Conservation (phyloP, 2,888 invertebrate species). For the Tetheella fluctuosa region DNA sequence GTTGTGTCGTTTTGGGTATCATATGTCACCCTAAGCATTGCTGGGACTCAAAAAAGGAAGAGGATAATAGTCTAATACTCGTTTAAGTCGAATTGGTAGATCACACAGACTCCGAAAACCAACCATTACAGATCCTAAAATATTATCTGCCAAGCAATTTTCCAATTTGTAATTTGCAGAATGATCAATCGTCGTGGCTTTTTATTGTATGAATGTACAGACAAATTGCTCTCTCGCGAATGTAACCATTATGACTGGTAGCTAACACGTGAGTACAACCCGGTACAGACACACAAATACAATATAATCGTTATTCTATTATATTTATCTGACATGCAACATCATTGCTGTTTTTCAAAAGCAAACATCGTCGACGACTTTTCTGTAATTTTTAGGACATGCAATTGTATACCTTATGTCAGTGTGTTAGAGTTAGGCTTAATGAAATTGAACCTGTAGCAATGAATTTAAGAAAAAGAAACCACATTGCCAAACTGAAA, state of each 20-base stretch:
- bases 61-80: background rate
- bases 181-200: conserved; percentile 19
- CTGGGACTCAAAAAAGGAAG: background rate
- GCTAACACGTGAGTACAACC: conserved; percentile 38
- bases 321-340: background rate
- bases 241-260: conserved; percentile 32
- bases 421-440: too few species aligned
- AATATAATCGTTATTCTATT: background rate
- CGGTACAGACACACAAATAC: conserved; percentile 18
- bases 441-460: too few species aligned
- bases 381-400: too few species aligned
- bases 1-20: background rate
- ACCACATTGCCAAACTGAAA: too few species aligned
- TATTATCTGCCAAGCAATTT: background rate
- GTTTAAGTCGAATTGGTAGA: background rate
- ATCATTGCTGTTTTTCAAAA: background rate
- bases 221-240: conserved; percentile 39
- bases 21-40: background rate
- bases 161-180: background rate
- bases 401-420: too few species aligned
- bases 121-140: background rate
- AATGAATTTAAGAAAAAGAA: too few species aligned
- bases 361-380: background rate
- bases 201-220: conserved; percentile 23
- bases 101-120: background rate